Conservation (phyloP, 1,140 invertebrate genomes). For the Cydia amplana region DNA sequence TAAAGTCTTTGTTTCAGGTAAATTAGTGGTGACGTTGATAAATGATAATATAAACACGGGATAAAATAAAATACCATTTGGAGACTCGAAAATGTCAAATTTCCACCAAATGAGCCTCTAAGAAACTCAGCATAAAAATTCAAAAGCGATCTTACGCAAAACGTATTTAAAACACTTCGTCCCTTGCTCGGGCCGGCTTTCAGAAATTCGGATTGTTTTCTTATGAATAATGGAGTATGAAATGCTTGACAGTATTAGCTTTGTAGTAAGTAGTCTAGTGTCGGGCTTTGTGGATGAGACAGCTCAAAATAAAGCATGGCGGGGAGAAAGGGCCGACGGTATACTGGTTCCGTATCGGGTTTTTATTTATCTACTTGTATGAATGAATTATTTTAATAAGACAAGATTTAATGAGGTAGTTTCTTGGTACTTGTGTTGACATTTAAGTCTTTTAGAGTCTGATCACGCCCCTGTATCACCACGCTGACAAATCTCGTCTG, state of each 20-base stretch:
- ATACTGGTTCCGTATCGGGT: constrained; percentile 1
- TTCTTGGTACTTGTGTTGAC: too few relatives aligned
- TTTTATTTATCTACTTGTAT: background rate
- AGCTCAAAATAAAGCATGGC: constrained; percentile 20
- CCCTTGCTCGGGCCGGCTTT: background rate
- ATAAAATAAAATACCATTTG: too few relatives aligned
- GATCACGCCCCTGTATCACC: too few relatives aligned
- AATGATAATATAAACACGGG: too few relatives aligned
- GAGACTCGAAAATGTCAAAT: background rate
- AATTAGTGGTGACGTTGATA: too few relatives aligned
- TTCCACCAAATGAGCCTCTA: background rate
- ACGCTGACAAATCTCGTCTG: too few relatives aligned
- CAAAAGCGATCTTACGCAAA: background rate
- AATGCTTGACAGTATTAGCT: constrained; percentile 30
- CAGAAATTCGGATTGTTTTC: constrained; percentile 30
- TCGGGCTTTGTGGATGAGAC: constrained; percentile 25
- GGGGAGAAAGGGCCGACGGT: background rate
- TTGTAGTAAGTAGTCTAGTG: constrained; percentile 25
- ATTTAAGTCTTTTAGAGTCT: too few relatives aligned
- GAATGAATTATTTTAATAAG: background rate
- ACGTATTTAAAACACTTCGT: background rate
- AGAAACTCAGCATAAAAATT: background rate
- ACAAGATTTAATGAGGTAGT: too few relatives aligned
- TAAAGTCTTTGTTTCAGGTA: too few relatives aligned
- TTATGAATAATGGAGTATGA: constrained; percentile 31